Base-by-base conservation (phyloP, 2,113 vertebrate genomes). In the Leucopsar rothschildi region DNA sequence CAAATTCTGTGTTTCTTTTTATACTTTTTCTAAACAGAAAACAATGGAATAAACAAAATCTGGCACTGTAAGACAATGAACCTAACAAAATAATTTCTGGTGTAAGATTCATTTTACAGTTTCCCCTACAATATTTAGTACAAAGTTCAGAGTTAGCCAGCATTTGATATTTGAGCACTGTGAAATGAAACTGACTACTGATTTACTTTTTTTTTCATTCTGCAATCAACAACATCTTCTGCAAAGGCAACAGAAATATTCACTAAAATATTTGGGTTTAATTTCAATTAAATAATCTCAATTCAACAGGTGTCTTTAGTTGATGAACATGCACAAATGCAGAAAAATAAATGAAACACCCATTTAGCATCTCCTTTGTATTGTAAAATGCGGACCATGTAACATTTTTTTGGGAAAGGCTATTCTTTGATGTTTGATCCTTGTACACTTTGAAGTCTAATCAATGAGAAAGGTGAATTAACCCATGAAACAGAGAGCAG, bases 311-410 rank as follows among this genome's bases (percentile, higher is more conserved):
- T 23, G 4, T 5, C 21, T 76, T 50, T 40, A 12, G 24, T 1
- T 28, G 23, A 33, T 1, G 2, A 11, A 69, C 9, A 28, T 8
- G 13, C 2, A 71, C 9, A 64, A 59, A 44, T 2, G 5, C 6
- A 23, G 4, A 25, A 25, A 16, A 56, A 65, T 21, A 59, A 40
- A 33, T 25, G 28, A 16, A 40, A 29, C 5, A 24, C 0, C 1
- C 2, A 39, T 39, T 37, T 20, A 50, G 6, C 4, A 1, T 29
- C 65, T 56, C 12, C 12, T 24, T 20, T 18, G 5, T 35, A 11
- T 8, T 27, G 24, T 11, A 61, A 68, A 47, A 75, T 3, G 14
- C 1, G 1, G 24, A 60, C 68, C 5, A 35, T 4, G 2, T 12
- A 68, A 53, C 23, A 53, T 31, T 75, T 53, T 35, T 16, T 27